Conservation (phyloP, 2,888 invertebrate species). For the Patella caerulea region DNA sequence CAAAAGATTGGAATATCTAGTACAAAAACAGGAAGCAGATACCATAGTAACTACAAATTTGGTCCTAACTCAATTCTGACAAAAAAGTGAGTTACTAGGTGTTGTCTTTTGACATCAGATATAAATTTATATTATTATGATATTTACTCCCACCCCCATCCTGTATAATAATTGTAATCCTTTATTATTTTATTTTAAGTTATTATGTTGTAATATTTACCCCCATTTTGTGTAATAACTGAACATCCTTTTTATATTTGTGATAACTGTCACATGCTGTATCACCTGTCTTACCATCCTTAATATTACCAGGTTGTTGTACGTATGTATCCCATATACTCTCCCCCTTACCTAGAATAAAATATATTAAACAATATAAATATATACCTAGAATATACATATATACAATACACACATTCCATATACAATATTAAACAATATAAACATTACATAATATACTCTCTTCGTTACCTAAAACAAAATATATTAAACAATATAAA, state of each 20-base stretch:
- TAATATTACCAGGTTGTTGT: slow-evolving; percentile 76
- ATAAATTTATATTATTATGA: too few relatives aligned
- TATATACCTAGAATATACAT: neutral
- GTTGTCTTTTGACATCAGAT: too few relatives aligned
- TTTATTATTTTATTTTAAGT: too few relatives aligned
- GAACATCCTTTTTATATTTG: slow-evolving; percentile 77
- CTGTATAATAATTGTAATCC: too few relatives aligned
- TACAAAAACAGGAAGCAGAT: too few relatives aligned
- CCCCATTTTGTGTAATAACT: slow-evolving; percentile 75
- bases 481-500: neutral
- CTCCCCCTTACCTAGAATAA: slow-evolving; percentile 47
- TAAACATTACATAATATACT: slow-evolving; percentile 52
- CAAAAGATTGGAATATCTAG: too few relatives aligned
- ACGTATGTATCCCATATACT: slow-evolving; percentile 76
- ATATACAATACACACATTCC: too few relatives aligned
- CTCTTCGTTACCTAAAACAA: slow-evolving; percentile 47
- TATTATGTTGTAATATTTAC: slow-evolving; percentile 39
- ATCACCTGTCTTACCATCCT: slow-evolving; percentile 77
- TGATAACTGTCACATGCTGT: slow-evolving; percentile 80
- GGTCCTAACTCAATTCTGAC: too few relatives aligned
- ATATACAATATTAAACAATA: neutral
- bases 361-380: too few relatives aligned
- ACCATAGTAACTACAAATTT: too few relatives aligned
- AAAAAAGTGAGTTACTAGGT: too few relatives aligned
- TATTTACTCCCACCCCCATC: too few relatives aligned